phyloP scores from a whole-genome alignment of 2,888 invertebrate species.

The Drosophila bunnanda region DNA sequence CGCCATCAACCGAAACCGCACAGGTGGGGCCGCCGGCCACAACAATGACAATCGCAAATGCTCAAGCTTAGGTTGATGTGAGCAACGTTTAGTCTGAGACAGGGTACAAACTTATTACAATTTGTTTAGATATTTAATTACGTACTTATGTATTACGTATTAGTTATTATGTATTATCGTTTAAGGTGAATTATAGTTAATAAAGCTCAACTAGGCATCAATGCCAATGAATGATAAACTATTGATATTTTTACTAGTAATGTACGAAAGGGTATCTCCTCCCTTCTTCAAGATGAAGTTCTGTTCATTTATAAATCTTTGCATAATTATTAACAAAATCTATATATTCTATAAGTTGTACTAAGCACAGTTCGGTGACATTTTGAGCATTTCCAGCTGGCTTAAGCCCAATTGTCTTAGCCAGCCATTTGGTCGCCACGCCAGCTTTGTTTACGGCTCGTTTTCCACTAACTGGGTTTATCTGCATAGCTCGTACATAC shows the following conservation, averaged over 20 bases:
- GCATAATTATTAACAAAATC: background rate
- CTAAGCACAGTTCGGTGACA: background rate
- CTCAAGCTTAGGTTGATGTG: constrained; percentile 5
- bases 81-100: constrained; percentile 11
- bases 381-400: background rate
- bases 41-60: constrained; percentile 43
- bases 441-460: constrained; percentile 43
- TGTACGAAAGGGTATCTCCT: too few species aligned
- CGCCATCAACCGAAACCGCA: constrained; percentile 60
- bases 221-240: too few species aligned
- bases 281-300: too few species aligned
- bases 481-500: constrained; percentile 39
- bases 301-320: too few species aligned
- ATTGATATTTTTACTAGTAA: too few species aligned
- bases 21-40: constrained; percentile 58
- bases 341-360: background rate
- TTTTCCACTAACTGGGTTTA: constrained; percentile 35
- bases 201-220: too few species aligned
- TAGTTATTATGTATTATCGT: background rate
- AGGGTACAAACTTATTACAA: constrained; percentile 5
- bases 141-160: background rate
- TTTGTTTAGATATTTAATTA: background rate
- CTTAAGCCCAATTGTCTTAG: background rate
- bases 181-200: background rate
- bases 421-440: constrained; percentile 32